These are phyloP conservation scores for Pardalotus punctatus DNA, from an alignment of 2,113 vertebrate species.

Conservation along the genomic window DNA sequence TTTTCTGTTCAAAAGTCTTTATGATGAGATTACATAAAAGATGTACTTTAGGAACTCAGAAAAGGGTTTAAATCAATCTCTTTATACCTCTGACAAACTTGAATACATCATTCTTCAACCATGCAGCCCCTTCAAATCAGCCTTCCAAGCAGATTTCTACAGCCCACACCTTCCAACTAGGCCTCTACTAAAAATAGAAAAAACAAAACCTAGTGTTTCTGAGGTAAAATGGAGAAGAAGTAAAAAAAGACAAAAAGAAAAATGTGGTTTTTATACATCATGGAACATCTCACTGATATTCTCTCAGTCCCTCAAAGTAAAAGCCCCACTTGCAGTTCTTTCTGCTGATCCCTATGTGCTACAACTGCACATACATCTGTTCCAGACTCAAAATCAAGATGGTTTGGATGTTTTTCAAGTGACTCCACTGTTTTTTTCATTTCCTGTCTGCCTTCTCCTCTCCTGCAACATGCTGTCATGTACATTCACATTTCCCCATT, in stretches of 20 bases:
- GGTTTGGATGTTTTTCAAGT: background rate
- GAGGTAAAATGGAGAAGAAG: background rate
- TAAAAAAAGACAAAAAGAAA: background rate
- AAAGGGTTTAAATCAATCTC: background rate
- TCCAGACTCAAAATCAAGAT: background rate
- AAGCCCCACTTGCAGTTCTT: background rate
- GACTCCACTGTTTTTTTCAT: background rate
- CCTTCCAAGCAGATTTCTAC: constrained; percentile 4
- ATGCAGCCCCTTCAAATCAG: constrained; percentile 15
- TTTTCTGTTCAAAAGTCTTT: background rate
- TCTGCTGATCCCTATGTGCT: background rate
- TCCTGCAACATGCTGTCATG: background rate
- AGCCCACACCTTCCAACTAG: background rate
- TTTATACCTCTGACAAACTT: background rate
- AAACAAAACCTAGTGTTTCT: background rate
- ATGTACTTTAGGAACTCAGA: background rate
- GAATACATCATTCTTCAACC: background rate
- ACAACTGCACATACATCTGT: background rate
- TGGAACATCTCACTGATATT: background rate
- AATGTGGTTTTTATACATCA: background rate
- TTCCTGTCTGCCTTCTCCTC: background rate
- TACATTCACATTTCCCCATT: background rate
- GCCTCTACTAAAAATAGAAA: background rate
- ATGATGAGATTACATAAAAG: background rate
- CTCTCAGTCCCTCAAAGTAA: background rate